phyloP scores from a whole-genome alignment of 2,797 vertebrate species.

The Syncerus caffer region DNA sequence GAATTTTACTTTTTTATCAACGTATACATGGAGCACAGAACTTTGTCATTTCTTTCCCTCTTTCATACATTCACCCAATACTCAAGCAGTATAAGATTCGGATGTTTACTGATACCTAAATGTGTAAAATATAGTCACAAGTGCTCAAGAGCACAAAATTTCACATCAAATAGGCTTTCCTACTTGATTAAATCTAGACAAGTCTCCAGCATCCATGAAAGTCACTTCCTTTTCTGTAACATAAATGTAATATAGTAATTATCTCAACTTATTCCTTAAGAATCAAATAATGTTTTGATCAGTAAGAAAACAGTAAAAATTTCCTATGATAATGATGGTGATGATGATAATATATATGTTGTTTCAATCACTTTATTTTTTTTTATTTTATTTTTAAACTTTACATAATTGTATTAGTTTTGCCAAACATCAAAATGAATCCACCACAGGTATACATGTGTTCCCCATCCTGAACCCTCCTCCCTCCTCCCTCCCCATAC shows the following conservation, averaged over 20 bases:
- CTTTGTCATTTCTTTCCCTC: neutral
- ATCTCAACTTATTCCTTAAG: neutral
- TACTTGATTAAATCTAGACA: neutral
- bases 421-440: no score
- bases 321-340: neutral
- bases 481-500: no score
- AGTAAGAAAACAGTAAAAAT: neutral
- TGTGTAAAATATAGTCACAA: neutral
- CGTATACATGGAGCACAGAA: neutral
- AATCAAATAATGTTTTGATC: neutral
- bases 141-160: neutral
- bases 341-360: neutral
- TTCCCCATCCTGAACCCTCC: no score
- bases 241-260: neutral
- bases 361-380: neutral
- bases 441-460: no score
- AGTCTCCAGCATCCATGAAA: neutral
- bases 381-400: no score
- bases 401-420: no score
- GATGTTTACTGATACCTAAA: neutral
- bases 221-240: neutral
- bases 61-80: neutral
- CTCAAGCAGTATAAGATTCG: neutral
- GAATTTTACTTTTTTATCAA: neutral
- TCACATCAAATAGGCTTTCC: neutral